Base-by-base conservation (phyloP, 2,113 vertebrate species). In the Tragelaphus scriptus region DNA sequence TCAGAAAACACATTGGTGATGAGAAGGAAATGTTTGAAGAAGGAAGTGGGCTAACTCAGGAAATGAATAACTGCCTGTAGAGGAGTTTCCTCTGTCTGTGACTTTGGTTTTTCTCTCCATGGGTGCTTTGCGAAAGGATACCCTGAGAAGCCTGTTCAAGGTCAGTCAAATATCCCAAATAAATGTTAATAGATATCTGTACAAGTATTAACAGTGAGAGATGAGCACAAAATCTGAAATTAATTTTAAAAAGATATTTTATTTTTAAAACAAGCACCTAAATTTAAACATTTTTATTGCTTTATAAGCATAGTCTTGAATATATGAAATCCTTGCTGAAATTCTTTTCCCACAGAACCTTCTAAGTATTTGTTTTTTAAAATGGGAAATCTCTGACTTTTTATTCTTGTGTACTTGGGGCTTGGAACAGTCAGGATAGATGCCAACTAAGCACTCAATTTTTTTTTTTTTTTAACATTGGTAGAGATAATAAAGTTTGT, bases 11-110 rank as follows among this genome's bases (percentile, higher is more conserved):
- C 36, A 40, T 61, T 88, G 90, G 77, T 96, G 80, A 85, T 92
- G 87, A 97, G 59, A 96, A 95, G 95, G 85, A 95, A 95, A 75
- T 95, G 49, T 92, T 47, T 95, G 89, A 97, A 95, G 84, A 85
- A 96, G 95, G 97, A 97, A 97, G 96, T 97, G 96, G 95, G 71
- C 88, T 82, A 79, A n/a, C 86, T 96, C 94, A 98, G 97, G 95
- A 98, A 98, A 77, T 71, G 32, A 95, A 15, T 85, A 91, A 85
- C 85, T 89, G 61, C 81, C 16, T 25, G 11, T 59, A 3, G 63
- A 26, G 40, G 23, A 53, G 36, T 58, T 61, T 93, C 36, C 77
- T 96, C 79, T 92, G 68, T 96, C 80, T 96, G 40, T 44, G 30
- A 51, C 81, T 87, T 51, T 17, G 47, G 8, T 55, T 96, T 96